phyloP scores from a whole-genome alignment of 2,888 invertebrate genomes.

The Coecobrya sp. region DNA sequence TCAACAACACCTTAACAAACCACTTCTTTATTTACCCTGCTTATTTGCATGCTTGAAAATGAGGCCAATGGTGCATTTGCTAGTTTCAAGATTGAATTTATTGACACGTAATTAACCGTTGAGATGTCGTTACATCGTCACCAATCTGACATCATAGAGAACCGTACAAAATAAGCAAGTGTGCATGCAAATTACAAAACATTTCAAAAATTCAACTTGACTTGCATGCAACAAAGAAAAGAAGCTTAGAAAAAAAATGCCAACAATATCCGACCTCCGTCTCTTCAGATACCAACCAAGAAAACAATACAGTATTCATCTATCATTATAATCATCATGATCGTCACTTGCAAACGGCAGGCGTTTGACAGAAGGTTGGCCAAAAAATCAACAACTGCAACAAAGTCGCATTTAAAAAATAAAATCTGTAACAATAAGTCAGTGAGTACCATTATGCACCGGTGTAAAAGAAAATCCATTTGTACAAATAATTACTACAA shows the following conservation, averaged over 20 bases:
- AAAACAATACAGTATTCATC: slow-evolving; percentile 5
- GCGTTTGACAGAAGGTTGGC: not conserved
- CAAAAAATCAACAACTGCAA: no score
- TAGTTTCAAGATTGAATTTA: slow-evolving; percentile 52
- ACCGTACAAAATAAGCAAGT: not conserved
- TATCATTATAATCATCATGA: slow-evolving; percentile 10
- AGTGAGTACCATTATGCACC: not conserved
- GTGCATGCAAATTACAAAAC: not conserved
- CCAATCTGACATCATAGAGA: not conserved
- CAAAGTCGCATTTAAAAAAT: no score
- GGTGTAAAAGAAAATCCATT: not conserved
- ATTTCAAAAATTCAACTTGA: not conserved
- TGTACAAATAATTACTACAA: not conserved
- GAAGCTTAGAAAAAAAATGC: not conserved
- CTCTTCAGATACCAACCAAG: not conserved
- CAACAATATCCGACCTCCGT: slow-evolving; percentile 34
- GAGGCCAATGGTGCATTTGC: slow-evolving; percentile 44
- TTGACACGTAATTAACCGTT: slow-evolving; percentile 44
- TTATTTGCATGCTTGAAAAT: slow-evolving; percentile 23
- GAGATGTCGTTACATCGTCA: slow-evolving; percentile 29
- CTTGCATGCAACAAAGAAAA: slow-evolving; percentile 21
- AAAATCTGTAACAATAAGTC: no score
- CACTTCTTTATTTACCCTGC: not conserved
- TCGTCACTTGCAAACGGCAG: not conserved
- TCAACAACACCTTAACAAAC: no score